Conservation (phyloP, 1,140 invertebrate genomes). For the Tenebrio molitor region DNA sequence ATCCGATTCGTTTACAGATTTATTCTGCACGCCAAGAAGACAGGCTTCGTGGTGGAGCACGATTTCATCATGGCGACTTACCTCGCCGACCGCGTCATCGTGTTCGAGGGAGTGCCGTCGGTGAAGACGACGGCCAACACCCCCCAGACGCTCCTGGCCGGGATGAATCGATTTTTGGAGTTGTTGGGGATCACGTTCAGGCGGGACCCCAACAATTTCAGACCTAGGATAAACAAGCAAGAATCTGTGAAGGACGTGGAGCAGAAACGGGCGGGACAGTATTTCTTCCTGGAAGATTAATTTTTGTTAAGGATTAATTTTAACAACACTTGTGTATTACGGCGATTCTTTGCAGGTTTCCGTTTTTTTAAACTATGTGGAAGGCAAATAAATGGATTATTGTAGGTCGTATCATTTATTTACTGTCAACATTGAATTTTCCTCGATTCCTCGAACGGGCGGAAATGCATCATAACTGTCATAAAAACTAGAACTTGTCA, state of each 20-base stretch:
- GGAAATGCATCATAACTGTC: background rate
- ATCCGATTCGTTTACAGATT: constrained; percentile 85
- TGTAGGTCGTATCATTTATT: background rate
- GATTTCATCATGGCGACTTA: constrained; percentile 99
- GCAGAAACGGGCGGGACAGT: constrained; percentile 97
- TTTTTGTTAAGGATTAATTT: constrained; percentile 10
- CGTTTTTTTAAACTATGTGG: constrained; percentile 43
- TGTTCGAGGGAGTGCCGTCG: constrained; percentile 96
- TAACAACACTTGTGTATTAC: constrained; percentile 11
- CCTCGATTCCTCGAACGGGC: background rate
- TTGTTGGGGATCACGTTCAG: constrained; percentile 98
- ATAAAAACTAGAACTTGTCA: too few relatives aligned
- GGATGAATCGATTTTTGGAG: constrained; percentile 98
- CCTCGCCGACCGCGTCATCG: constrained; percentile 97
- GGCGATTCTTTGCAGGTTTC: constrained; percentile 22
- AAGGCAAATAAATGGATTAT: constrained; percentile 43
- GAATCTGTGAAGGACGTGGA: constrained; percentile 98
- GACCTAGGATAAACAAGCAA: constrained; percentile 98
- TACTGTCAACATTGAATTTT: constrained; percentile 2
- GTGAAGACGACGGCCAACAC: constrained; percentile 89
- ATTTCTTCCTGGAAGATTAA: constrained; percentile 98
- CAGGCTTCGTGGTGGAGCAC: constrained; percentile 99
- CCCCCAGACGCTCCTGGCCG: constrained; percentile 94
- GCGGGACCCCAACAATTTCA: constrained; percentile 98
- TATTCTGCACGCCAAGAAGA: constrained; percentile 99